A percentile compares a stretch with the other conserved stretches of the same genome.
Conservation (phyloP, 2,797 vertebrate genomes). For the Huso huso region DNA sequence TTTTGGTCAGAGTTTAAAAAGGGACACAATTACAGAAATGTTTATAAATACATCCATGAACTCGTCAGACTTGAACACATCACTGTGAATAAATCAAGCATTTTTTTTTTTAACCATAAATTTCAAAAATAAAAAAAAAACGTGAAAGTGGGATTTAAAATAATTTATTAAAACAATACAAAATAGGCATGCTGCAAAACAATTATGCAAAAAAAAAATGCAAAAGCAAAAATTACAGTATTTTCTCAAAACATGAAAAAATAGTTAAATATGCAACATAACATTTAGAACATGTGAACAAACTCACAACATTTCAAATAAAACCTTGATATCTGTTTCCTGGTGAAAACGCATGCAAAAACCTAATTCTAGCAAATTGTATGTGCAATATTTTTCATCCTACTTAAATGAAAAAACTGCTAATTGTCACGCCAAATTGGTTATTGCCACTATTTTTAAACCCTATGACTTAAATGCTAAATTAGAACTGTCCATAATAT, state of each 20-base stretch:
- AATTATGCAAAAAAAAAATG: constrained; percentile 22
- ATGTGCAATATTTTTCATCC: constrained; percentile 12
- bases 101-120: not conserved
- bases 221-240: constrained; percentile 16
- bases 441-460: not conserved
- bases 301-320: constrained; percentile 15
- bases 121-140: constrained; percentile 9
- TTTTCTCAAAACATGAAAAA: constrained; percentile 17
- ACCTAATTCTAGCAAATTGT: constrained; percentile 10
- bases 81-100: no score
- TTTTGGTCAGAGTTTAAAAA: no score
- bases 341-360: constrained; percentile 31
- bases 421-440: constrained; percentile 6
- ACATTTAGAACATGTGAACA: not conserved
- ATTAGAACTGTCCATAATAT: not conserved
- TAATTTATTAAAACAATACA: constrained; percentile 42
- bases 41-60: no score
- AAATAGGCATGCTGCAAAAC: constrained; percentile 36
- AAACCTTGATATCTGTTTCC: constrained; percentile 6
- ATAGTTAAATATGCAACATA: constrained; percentile 15
- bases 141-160: constrained; percentile 32
- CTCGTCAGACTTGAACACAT: no score
- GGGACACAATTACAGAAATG: no score
- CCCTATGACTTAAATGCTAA: not conserved
- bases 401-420: constrained; percentile 1